phyloP scores from a whole-genome alignment of 2,888 invertebrate genomes.

The Mythimna impura region DNA sequence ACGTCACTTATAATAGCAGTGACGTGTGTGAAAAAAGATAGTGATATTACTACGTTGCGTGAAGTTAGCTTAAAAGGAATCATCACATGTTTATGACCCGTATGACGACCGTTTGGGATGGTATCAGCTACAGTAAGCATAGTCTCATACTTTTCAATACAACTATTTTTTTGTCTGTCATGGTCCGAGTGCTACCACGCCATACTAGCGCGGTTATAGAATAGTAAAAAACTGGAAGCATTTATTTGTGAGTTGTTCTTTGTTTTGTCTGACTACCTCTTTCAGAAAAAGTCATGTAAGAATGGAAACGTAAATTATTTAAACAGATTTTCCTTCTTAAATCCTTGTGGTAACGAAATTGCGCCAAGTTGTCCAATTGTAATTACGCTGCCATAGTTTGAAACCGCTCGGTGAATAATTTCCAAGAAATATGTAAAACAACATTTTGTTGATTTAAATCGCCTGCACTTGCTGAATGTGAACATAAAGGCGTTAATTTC shows the following conservation, averaged over 20 bases:
- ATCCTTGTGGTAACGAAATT: conserved; percentile 14
- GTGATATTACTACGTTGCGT: no score
- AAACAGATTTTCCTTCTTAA: background rate
- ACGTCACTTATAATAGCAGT: no score
- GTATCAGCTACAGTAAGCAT: no score
- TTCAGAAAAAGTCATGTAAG: background rate
- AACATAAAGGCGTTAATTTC: conserved; percentile 28
- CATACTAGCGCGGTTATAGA: no score
- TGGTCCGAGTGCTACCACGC: no score
- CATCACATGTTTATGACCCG: no score
- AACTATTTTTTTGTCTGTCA: background rate
- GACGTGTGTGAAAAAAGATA: no score
- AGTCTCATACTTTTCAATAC: no score
- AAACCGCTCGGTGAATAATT: conserved; percentile 24
- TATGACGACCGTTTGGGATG: no score
- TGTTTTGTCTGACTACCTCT: background rate
- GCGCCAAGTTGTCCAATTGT: conserved; percentile 2
- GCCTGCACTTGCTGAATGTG: conserved; percentile 32
- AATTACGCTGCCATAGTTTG: conserved; percentile 19
- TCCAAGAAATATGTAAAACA: conserved; percentile 42
- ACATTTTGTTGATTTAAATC: conserved; percentile 31
- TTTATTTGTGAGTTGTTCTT: background rate
- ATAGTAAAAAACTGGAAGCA: background rate
- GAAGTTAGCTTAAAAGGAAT: no score
- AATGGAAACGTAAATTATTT: background rate